Percentiles rank a stretch among this genome's conserved stretches.
phyloP scores from a whole-genome alignment of 2,113 vertebrate genomes.

The Scytalopus superciliaris region DNA sequence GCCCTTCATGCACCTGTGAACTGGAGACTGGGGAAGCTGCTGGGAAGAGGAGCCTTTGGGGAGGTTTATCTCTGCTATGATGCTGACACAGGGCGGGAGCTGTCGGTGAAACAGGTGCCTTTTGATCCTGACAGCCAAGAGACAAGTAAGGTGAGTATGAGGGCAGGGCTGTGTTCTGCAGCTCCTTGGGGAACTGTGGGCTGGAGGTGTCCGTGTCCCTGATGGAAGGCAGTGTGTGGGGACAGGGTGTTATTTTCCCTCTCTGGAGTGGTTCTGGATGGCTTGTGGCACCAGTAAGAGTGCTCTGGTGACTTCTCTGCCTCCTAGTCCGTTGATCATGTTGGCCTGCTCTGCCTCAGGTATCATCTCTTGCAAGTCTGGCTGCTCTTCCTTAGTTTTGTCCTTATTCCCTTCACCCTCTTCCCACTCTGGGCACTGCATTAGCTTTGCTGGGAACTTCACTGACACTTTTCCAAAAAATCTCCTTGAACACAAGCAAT shows the following conservation, averaged over 20 bases:
- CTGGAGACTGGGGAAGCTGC: constrained; percentile 88
- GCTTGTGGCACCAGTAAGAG: neutral
- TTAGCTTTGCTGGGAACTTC: neutral
- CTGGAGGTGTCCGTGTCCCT: neutral
- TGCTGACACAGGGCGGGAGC: constrained; percentile 87
- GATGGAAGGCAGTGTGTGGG: neutral
- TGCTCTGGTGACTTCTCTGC: neutral
- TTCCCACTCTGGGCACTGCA: neutral
- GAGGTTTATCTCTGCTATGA: constrained; percentile 93
- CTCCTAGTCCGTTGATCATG: neutral
- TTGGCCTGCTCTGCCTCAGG: neutral
- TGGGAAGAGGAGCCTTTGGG: constrained; percentile 89
- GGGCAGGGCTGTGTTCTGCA: neutral
- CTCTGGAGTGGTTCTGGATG: neutral
- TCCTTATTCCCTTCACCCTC: neutral
- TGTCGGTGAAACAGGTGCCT: constrained; percentile 91
- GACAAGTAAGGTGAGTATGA: constrained; percentile 84
- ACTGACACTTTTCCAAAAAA: neutral
- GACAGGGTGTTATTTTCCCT: neutral
- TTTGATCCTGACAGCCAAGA: constrained; percentile 89
- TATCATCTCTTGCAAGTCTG: neutral
- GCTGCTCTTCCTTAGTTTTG: neutral
- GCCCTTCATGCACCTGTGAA: constrained; percentile 88
- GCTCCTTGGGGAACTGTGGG: accelerated
- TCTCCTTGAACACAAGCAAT: neutral